A percentile compares a stretch with the other conserved stretches of the same genome.
These are phyloP conservation scores for Callinectes sapidus DNA, from an alignment of 2,888 invertebrate genomes.

Conservation along the genomic window DNA sequence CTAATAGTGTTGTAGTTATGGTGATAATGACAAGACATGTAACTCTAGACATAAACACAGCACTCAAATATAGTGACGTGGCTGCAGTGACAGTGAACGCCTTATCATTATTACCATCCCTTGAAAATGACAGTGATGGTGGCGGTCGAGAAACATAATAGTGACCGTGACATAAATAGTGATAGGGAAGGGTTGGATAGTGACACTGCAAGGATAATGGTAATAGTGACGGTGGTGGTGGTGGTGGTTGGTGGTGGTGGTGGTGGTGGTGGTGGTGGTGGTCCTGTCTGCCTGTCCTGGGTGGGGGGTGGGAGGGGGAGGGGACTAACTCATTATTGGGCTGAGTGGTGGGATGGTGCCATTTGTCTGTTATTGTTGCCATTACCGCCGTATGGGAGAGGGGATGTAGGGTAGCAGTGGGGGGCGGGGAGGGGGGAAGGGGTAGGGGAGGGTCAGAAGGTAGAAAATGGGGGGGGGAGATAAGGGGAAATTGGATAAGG, in stretches of 20 bases:
- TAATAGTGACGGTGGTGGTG: background rate
- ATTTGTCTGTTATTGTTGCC: conserved; percentile 33
- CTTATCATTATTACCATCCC: background rate
- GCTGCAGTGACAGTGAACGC: background rate
- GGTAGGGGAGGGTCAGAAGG: background rate
- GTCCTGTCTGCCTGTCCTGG: background rate
- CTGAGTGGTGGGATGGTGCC: conserved; percentile 31
- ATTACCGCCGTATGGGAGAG: conserved; percentile 27
- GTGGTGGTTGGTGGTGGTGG: background rate
- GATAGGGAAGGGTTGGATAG: background rate
- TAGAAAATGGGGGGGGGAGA: background rate
- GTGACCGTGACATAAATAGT: background rate
- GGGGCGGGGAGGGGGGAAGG: background rate
- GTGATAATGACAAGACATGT: background rate
- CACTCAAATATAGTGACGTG: background rate
- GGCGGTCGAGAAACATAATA: background rate
- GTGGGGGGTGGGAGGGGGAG: no score
- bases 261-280: conserved; percentile 22
- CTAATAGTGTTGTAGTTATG: background rate
- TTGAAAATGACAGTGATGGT: background rate
- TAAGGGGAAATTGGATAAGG: background rate
- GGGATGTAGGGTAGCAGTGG: background rate
- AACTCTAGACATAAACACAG: background rate
- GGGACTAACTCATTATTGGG: conserved; percentile 30
- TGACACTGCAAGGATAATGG: background rate